Evolutionary conservation across 2,888 invertebrate genomes (phyloP).

Genomic region (Julus scanicus): DNA sequence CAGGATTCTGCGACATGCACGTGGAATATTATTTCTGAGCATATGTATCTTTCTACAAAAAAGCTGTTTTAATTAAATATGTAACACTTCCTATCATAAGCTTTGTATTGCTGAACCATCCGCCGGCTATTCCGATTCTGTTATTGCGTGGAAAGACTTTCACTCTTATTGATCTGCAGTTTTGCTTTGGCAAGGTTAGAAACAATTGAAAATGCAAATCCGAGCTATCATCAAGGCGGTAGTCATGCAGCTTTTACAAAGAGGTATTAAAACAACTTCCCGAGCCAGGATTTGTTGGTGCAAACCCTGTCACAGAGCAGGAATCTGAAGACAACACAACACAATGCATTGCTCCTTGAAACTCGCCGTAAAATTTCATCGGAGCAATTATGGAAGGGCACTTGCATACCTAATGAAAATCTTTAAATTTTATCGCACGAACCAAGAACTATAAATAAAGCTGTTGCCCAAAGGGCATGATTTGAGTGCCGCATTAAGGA

Average conservation of each 20-base stretch:
- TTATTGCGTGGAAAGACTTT: not conserved
- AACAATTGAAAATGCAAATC: not conserved
- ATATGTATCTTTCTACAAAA: not conserved
- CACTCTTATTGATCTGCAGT: not conserved
- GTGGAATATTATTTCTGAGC: not conserved
- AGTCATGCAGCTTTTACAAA: not conserved
- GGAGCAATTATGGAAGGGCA: not conserved
- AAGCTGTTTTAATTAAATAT: not conserved
- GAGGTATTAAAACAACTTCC: slow-evolving; percentile 11
- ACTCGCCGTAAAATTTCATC: not conserved
- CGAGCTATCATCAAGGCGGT: not conserved
- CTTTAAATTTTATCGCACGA: not conserved
- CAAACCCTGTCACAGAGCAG: not conserved
- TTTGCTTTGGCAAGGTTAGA: not conserved
- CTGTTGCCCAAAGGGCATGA: slow-evolving; percentile 11
- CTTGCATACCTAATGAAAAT: slow-evolving; percentile 11
- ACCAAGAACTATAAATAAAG: slow-evolving; percentile 11
- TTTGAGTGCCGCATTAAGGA: slow-evolving; percentile 11
- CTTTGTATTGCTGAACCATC: not conserved
- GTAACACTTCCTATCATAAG: not conserved
- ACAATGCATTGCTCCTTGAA: not conserved
- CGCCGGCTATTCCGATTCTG: not conserved
- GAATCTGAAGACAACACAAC: too few species aligned
- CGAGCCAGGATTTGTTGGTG: not conserved
- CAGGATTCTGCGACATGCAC: too few species aligned